Evolutionary conservation across 2,113 vertebrate species (phyloP), one percentile per base, ranked within the genome.

Genomic region (Antigone vipio): DNA sequence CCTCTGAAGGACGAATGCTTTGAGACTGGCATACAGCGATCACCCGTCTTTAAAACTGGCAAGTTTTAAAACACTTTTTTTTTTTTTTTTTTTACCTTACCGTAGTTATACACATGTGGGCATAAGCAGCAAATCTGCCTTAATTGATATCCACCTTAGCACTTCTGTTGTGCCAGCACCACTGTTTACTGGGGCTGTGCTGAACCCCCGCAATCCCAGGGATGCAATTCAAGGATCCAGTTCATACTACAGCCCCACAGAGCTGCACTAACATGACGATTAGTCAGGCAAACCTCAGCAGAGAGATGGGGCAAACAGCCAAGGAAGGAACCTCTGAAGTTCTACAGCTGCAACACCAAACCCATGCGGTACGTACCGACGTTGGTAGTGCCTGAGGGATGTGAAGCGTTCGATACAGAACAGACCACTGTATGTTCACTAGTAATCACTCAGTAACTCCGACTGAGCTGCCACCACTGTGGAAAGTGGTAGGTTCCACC

Each of bases 101-200:
- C 5, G 2, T 6, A 59, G 10, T 52, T 26, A 30, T 8, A 26
- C 8, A 15, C 8, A 35, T 0, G 1, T 3, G 0, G 22, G 20
- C 16, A 32, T 10, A 38, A 56, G n/a, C 55, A 52, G 12, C 10
- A 35, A 49, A 49, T 20, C 38, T 76, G 45, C 29, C 53, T 17
- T 15, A 56, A 60, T 32, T n/a, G 49, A 56, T 12, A 21, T 7
- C n/a, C 20, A 45, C 32, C 60, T 34, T 2, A 15, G 52, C 26
- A 9, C 22, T 69, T 42, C 29, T 44, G 60, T 38, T 42, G 6
- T 9, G 27, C 40, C 1, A 0, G 34, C 66, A 55, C 38, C 22
- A 12, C 44, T 11, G 44, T 27, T 5, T 34, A 34, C 47, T 56
- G 30, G 59, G 58, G 76, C 42, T 26, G 17, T 14, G 67, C 67